Base-by-base conservation (phyloP, 2,888 invertebrate species). In the Spatulosminthurus flaviceps region DNA sequence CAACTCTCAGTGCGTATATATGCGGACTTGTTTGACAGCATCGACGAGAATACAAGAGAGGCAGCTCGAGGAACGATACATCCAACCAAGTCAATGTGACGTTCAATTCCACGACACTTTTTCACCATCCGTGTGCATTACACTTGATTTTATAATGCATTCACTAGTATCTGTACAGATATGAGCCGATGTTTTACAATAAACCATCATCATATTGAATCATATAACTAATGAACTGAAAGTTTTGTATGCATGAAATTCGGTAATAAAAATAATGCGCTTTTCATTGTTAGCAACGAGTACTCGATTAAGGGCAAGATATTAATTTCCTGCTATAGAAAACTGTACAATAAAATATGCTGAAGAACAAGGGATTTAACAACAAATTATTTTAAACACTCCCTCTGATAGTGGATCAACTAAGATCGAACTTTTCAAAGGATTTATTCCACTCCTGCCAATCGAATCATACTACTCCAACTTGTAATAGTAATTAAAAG, bases 1-100 rank as follows among this genome's bases (percentile, higher is more conserved):
- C 72, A 72, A 26, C 19, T 67, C 67, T 11, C 19, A 28, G 19
- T 67, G 21, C 22, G 64, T 24, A 29, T 34, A 34, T n/a, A 43
- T 72, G 21, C 41, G 72, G 24, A 72, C 72, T 72, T 72, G 72
- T 43, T 43, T 72, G 72, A 72, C 72, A 72, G 72, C 41, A 72
- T 43, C 24, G 42, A 43, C 21, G 24, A 34, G 29, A 41, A 21
- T 21, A 41, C 34, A n/a, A n/a, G n/a, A n/a, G 34, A 51, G 51
- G 51, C 51, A 51, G n/a, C 51, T 16, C 16, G n/a, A 51, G 19
- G 51, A 13, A 51, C 51, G n/a, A 7, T 13, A 41, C 11, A 7
- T 22, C 11, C 19, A 26, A 28, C 29, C 28, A 29, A 67, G 64
- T 64, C 67, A 28, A 28, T 67, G 67, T 67, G 26, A 67, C 67